A percentile compares a stretch with the other conserved stretches of the same genome.
phyloP scores from a whole-genome alignment of 2,888 invertebrate species.

The Drosophila anomelani region DNA sequence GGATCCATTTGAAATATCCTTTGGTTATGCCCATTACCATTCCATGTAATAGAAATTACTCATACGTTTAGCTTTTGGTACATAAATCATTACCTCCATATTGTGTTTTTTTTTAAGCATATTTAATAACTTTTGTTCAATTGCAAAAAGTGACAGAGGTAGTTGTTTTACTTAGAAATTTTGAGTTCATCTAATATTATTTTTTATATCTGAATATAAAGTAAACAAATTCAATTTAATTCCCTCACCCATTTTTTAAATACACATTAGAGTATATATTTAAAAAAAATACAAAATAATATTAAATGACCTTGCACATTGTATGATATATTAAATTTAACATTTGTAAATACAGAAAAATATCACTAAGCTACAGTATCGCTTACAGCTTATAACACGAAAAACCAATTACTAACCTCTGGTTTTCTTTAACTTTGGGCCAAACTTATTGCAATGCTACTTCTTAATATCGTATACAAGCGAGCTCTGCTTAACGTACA shows the following conservation, averaged over 20 bases:
- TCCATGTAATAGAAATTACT: background rate
- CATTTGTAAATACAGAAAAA: background rate
- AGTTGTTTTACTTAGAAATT: background rate
- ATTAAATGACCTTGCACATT: background rate
- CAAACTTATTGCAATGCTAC: background rate
- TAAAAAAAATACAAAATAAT: background rate
- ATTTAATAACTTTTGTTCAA: background rate
- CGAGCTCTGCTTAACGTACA: conserved; percentile 44
- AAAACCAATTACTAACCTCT: background rate
- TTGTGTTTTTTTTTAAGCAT: background rate
- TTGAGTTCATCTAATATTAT: background rate
- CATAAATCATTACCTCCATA: background rate
- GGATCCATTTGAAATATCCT: background rate
- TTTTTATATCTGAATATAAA: no score
- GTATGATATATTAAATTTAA: background rate
- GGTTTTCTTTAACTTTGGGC: background rate
- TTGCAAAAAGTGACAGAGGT: no score
- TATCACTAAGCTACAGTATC: no score
- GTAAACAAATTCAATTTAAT: background rate
- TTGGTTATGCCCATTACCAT: background rate
- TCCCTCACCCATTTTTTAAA: background rate
- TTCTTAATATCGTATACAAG: conserved; percentile 27
- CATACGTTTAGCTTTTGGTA: background rate
- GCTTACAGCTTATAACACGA: background rate
- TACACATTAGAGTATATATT: background rate